Evolutionary conservation across 2,797 vertebrate species (phyloP), one percentile per base, ranked within the genome.

Genomic region (Cossypha niveicapilla): DNA sequence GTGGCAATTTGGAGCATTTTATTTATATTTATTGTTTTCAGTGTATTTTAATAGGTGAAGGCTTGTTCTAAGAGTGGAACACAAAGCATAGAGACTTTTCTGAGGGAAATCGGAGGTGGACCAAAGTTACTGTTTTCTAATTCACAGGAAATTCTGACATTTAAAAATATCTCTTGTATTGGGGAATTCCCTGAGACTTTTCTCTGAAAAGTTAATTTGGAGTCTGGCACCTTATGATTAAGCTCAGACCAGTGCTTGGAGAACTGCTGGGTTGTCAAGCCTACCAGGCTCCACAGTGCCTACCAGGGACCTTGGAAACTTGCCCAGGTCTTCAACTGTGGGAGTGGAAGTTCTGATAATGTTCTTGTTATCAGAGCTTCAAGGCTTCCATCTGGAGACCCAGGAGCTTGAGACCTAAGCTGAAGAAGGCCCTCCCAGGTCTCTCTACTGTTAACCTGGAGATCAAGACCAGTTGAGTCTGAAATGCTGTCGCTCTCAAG

Each of bases 351-450:
- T 89, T 83, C 72, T 86, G 94, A 96, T 95, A 96, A 86, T 30
- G 18, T 77, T 89, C 34, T 19, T 73, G 60, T 90, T 96, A 96
- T 96, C 92, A 37, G 68, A 54, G 39, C 82, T 92, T 91, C 91
- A 95, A 91, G 94, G 91, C 79, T 95, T 92, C 94, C 91, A 94
- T 93, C 68, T 93, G 89, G 65, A 91, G 81, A 67, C 51, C n/a
- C 35, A 34, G 87, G 14, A 92, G 37, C 45, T 86, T 76, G 62
- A 89, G 71, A 75, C 47, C 32, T 54, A 44, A 77, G 39, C 44
- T 87, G 70, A 85, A 63, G 92, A 61, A 67, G 21, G 63, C 18
- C 51, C 37, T 94, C 45, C 10, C 22, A 75, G 66, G 45, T 32
- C 35, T 48, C 58, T 70, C 3, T 4, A 7, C 35, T 60, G 8